These are phyloP conservation scores for Dipodomys stephensi DNA, from an alignment of 2,113 vertebrate species.

Conservation along the genomic window DNA sequence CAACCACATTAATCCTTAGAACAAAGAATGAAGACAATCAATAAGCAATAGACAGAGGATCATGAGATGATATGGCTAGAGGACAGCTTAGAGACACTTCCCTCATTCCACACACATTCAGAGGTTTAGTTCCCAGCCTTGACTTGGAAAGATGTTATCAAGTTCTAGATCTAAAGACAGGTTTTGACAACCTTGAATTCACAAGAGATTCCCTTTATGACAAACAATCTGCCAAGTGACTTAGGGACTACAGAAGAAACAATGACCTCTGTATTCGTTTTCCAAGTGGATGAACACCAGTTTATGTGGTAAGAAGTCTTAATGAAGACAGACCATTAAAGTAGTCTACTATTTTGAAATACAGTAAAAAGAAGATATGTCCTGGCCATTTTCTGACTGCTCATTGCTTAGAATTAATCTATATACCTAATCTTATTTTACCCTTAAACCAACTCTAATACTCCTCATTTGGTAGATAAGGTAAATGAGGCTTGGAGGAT, in stretches of 20 bases:
- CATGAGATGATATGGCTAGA: not conserved
- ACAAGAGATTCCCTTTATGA: fast-evolving
- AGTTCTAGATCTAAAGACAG: not conserved
- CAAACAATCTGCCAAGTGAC: not conserved
- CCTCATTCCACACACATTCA: not conserved
- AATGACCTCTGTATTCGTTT: not conserved
- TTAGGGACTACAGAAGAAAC: not conserved
- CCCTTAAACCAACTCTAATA: not conserved
- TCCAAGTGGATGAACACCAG: not conserved
- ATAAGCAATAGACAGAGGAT: not conserved
- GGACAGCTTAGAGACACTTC: not conserved
- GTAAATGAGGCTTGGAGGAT: not conserved
- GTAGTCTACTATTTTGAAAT: too few species aligned
- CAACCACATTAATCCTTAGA: not conserved
- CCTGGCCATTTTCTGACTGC: not conserved
- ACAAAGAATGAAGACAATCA: not conserved
- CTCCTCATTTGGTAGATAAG: not conserved
- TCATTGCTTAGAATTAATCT: not conserved
- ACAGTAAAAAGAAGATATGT: not conserved
- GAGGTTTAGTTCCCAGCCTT: not conserved
- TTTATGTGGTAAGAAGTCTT: not conserved
- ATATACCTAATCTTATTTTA: not conserved
- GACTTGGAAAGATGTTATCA: not conserved
- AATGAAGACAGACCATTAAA: not conserved
- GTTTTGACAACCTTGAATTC: not conserved